Evolutionary conservation across 2,797 vertebrate species (phyloP).

Genomic region (Crocodylus rhombifer): DNA sequence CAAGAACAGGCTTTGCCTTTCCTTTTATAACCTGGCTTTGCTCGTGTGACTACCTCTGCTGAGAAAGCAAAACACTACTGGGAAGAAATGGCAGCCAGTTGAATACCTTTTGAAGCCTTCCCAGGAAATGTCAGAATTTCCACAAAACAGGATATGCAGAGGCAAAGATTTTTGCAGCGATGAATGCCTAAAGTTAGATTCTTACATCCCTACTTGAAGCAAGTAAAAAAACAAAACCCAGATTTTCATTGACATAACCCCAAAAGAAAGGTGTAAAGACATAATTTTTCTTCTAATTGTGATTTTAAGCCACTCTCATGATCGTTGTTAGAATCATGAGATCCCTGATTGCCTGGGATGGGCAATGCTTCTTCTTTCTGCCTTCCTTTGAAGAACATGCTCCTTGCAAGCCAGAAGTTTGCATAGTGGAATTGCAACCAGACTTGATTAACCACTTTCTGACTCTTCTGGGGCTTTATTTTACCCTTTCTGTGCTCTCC

Average conservation of each 20-base stretch:
- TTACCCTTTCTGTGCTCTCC: neutral
- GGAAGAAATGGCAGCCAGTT: neutral
- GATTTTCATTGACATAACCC: neutral
- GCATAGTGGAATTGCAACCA: neutral
- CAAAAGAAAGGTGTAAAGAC: neutral
- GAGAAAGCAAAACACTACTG: too few relatives aligned
- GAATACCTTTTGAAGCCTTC: neutral
- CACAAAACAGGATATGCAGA: fast-evolving
- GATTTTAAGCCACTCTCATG: neutral
- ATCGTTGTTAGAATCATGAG: neutral
- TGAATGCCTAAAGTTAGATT: neutral
- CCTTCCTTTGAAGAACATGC: neutral
- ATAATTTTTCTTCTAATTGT: neutral
- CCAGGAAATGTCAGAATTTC: neutral
- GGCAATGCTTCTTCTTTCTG: neutral
- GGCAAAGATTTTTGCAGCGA: neutral
- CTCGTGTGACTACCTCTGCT: neutral
- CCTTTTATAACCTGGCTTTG: neutral
- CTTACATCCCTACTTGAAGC: neutral
- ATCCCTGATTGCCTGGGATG: neutral
- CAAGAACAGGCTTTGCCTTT: neutral
- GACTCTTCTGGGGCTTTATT: neutral
- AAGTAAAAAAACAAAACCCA: neutral
- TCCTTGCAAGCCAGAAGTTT: neutral
- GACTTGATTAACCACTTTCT: neutral